Evolutionary conservation across 2,888 invertebrate species (phyloP).

Genomic region (Dynastes grantii): DNA sequence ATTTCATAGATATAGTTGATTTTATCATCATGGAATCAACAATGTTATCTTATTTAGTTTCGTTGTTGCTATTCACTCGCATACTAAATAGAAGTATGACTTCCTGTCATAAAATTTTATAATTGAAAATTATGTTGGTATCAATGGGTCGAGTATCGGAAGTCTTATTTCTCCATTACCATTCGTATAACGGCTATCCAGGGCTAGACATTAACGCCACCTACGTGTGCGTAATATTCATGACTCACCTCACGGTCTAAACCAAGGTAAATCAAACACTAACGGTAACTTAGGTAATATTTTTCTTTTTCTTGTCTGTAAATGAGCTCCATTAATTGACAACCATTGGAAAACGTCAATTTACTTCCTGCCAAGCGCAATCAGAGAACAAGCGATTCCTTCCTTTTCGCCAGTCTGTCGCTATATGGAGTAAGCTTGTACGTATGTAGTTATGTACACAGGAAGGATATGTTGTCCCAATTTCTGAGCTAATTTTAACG

Average conservation of each 20-base stretch:
- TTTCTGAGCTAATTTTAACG: constrained; percentile 52
- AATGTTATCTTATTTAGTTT: no score
- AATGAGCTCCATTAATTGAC: constrained; percentile 23
- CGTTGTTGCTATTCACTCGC: no score
- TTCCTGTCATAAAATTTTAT: no score
- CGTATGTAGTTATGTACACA: constrained; percentile 14
- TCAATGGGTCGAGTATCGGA: no score
- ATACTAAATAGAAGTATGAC: no score
- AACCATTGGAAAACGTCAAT: constrained; percentile 8
- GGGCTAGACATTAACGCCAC: neutral
- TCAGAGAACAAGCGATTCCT: constrained; percentile 28
- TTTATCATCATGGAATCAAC: no score
- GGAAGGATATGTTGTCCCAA: constrained; percentile 53
- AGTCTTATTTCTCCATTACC: no score
- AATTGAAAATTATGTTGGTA: no score
- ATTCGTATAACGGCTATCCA: constrained; percentile 1
- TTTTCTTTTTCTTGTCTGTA: constrained; percentile 15
- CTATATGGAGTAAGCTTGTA: constrained; percentile 18
- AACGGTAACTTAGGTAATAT: constrained; percentile 32
- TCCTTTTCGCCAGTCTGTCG: constrained; percentile 16
- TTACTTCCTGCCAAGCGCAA: constrained; percentile 30
- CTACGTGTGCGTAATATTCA: constrained; percentile 12
- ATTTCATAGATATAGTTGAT: no score
- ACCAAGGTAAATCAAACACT: constrained; percentile 6
- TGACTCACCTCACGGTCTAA: constrained; percentile 7